Percentiles rank a stretch among this genome's conserved stretches.
These are phyloP conservation scores for Sparidentex hasta DNA, from an alignment of 2,797 vertebrate genomes.

Conservation along the genomic window DNA sequence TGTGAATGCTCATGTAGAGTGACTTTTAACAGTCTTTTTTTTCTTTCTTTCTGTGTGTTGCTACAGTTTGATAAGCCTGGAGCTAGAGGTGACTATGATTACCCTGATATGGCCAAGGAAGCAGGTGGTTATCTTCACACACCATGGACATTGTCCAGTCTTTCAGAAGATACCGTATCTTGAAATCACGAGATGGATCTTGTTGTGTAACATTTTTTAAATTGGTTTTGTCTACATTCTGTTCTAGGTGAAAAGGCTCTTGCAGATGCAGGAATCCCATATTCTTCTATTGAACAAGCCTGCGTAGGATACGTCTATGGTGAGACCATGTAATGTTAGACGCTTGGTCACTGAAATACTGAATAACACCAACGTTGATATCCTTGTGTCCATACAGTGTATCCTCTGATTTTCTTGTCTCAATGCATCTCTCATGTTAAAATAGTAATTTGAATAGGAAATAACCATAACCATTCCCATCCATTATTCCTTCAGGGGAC, in stretches of 20 bases:
- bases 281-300: slow-evolving; percentile 92
- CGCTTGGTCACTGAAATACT: background rate
- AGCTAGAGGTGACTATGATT: slow-evolving; percentile 84
- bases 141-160: slow-evolving; percentile 33
- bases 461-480: background rate
- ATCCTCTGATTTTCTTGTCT: background rate
- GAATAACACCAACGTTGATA: background rate
- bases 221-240: background rate
- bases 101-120: slow-evolving; percentile 96
- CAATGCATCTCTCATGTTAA: background rate
- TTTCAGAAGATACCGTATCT: slow-evolving; percentile 5
- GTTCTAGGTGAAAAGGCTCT: slow-evolving; percentile 91
- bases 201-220: slow-evolving; percentile 10
- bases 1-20: background rate
- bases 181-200: slow-evolving; percentile 13
- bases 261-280: slow-evolving; percentile 92
- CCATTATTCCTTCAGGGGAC: slow-evolving; percentile 85
- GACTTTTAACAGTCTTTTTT: background rate
- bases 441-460: background rate
- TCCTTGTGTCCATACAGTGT: background rate
- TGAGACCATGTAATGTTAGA: slow-evolving; percentile 64
- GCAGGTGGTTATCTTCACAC: slow-evolving; percentile 87
- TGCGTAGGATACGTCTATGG: slow-evolving; percentile 97
- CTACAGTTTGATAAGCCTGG: slow-evolving; percentile 92
- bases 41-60: slow-evolving; percentile 23